Percentiles rank a stretch among this genome's conserved stretches.
Conservation (phyloP, 2,797 vertebrate species). For the Chanos chanos region DNA sequence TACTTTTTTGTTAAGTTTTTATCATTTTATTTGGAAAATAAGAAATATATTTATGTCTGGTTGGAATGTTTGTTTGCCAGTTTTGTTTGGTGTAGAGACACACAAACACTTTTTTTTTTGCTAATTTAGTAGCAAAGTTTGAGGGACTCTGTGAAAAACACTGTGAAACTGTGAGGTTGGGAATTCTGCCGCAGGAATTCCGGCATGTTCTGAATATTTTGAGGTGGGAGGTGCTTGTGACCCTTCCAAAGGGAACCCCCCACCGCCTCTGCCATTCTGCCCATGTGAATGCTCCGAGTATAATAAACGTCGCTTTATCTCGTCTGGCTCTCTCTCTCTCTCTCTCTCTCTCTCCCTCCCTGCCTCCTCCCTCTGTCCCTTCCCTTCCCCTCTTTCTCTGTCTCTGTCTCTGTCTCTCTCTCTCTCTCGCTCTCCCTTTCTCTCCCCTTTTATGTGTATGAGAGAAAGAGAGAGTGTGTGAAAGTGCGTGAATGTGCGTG, state of each 20-base stretch:
- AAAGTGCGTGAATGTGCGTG: constrained; percentile 39
- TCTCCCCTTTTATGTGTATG: constrained; percentile 55
- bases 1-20: too few relatives aligned
- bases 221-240: constrained; percentile 69
- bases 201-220: constrained; percentile 72
- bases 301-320: constrained; percentile 90
- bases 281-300: constrained; percentile 88
- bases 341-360: constrained; percentile 24
- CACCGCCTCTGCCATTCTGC: constrained; percentile 74
- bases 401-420: constrained; percentile 13
- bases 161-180: constrained; percentile 49
- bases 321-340: constrained; percentile 31
- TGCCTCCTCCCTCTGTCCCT: constrained; percentile 38
- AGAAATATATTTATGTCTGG: too few relatives aligned
- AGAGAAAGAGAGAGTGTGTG: constrained; percentile 46
- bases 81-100: too few relatives aligned
- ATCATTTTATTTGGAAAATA: too few relatives aligned
- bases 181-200: constrained; percentile 72
- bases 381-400: constrained; percentile 26
- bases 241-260: constrained; percentile 74
- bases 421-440: constrained; percentile 44
- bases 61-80: too few relatives aligned
- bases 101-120: too few relatives aligned
- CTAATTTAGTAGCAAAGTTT: too few relatives aligned
- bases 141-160: constrained; percentile 25